Conservation (phyloP, 2,797 vertebrate genomes). For the Sardinella longiceps region DNA sequence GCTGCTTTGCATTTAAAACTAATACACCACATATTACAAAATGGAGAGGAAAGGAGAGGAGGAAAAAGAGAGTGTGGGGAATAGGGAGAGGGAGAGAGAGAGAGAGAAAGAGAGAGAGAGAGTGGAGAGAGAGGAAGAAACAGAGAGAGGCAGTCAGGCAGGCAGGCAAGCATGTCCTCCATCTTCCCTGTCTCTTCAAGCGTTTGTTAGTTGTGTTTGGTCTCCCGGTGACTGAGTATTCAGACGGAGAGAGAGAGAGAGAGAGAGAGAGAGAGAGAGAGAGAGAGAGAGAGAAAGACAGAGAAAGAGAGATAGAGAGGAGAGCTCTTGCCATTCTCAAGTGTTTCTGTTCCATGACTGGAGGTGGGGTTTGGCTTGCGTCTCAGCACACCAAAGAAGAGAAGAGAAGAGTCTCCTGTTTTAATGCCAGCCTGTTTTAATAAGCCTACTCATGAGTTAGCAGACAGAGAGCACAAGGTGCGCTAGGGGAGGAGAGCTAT, state of each 20-base stretch:
- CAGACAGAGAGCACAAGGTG: constrained; percentile 9
- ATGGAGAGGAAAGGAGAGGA: background rate
- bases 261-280: background rate
- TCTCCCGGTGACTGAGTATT: constrained; percentile 1
- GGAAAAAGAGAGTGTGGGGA: background rate
- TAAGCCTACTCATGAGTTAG: background rate
- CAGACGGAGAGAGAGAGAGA: background rate
- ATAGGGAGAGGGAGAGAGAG: background rate
- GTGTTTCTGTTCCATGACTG: constrained; percentile 38
- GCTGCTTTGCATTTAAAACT: constrained; percentile 29
- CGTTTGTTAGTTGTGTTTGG: background rate
- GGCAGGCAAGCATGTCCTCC: background rate
- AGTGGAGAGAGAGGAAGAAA: background rate
- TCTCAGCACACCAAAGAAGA: constrained; percentile 53
- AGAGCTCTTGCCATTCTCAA: background rate
- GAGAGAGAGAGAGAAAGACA: background rate
- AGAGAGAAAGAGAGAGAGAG: background rate
- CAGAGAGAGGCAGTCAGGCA: background rate
- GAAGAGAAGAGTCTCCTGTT: constrained; percentile 41
- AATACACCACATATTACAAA: constrained; percentile 13
- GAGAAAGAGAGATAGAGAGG: background rate
- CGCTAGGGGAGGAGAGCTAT: constrained; percentile 25
- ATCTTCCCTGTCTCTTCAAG: constrained; percentile 21
- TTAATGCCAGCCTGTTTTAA: constrained; percentile 5
- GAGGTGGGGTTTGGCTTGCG: constrained; percentile 31